These are phyloP conservation scores for Ammospiza nelsoni DNA, from an alignment of 2,113 vertebrate species.

Conservation along the genomic window DNA sequence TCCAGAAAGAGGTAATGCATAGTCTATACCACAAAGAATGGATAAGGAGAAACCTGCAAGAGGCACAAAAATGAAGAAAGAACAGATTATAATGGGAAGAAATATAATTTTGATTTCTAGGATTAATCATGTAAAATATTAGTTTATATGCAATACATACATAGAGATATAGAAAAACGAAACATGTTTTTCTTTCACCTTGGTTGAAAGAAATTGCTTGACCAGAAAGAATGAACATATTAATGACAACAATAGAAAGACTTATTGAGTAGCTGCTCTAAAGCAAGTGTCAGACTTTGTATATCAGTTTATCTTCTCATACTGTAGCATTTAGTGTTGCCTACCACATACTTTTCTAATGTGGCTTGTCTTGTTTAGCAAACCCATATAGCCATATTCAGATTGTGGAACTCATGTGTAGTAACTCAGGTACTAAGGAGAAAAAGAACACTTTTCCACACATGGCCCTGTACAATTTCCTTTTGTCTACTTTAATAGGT, in stretches of 20 bases:
- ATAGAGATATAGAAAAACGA: neutral
- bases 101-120: neutral
- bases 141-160: neutral
- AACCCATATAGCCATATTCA: neutral
- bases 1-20: neutral
- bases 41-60: fast-evolving
- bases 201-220: neutral
- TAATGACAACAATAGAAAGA: neutral
- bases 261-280: neutral
- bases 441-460: neutral
- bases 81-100: neutral
- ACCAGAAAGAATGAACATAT: neutral
- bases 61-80: neutral
- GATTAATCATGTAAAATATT: neutral
- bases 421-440: neutral
- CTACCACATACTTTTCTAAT: neutral
- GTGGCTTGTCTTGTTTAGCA: neutral
- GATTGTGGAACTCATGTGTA: neutral
- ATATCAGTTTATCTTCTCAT: neutral
- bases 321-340: neutral
- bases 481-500: neutral
- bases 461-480: neutral
- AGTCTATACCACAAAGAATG: neutral
- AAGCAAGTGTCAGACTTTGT: neutral
- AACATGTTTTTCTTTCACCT: neutral